These are phyloP conservation scores for Sebastes oblongus DNA, from an alignment of 2,797 vertebrate species.

Conservation along the genomic window DNA sequence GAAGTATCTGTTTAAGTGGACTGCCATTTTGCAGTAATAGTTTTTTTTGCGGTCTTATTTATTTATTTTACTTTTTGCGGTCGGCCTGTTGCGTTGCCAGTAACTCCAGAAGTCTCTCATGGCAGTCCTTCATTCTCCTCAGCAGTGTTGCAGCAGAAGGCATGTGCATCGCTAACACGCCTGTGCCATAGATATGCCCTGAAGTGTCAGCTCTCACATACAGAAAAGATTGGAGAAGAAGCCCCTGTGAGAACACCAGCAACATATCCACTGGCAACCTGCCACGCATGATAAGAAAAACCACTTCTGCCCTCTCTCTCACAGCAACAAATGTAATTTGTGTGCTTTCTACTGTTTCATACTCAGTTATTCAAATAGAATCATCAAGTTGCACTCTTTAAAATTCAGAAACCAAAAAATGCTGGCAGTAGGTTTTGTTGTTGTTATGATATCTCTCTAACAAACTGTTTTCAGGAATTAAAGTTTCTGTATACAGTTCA, in stretches of 20 bases:
- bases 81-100: slow-evolving; percentile 59
- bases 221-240: slow-evolving; percentile 59
- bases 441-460: neutral
- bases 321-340: slow-evolving; percentile 57
- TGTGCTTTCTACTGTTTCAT: slow-evolving; percentile 29
- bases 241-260: slow-evolving; percentile 60
- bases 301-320: slow-evolving; percentile 51
- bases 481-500: neutral
- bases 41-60: slow-evolving; percentile 21
- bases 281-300: slow-evolving; percentile 72
- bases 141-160: slow-evolving; percentile 62
- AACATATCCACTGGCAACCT: slow-evolving; percentile 67
- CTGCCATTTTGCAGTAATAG: slow-evolving; percentile 28
- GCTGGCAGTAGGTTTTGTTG: neutral
- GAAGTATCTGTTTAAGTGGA: slow-evolving; percentile 8
- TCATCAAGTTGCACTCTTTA: neutral
- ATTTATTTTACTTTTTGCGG: slow-evolving; percentile 19
- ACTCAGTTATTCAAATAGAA: slow-evolving; percentile 23
- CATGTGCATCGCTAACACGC: slow-evolving; percentile 64
- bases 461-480: neutral
- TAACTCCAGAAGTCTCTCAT: slow-evolving; percentile 51
- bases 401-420: neutral
- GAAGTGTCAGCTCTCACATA: slow-evolving; percentile 74
- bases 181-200: slow-evolving; percentile 70
- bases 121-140: slow-evolving; percentile 58